A percentile compares a stretch with the other conserved stretches of the same genome.
Evolutionary conservation across 2,113 vertebrate genomes (phyloP).

Genomic region (Sphaerodactylus townsendi): DNA sequence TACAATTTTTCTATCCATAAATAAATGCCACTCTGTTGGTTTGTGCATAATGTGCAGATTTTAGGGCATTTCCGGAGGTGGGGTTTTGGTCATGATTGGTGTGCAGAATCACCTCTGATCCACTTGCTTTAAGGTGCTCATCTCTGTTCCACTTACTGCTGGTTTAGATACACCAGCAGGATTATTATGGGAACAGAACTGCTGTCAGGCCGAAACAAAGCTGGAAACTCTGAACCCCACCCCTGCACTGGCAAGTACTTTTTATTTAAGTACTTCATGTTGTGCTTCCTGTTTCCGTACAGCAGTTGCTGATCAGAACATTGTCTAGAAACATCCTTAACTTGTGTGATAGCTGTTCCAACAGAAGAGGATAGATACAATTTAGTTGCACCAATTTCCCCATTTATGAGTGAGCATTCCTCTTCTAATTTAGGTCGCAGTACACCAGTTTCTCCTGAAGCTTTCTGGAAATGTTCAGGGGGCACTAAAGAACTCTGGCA

Average conservation of each 20-base stretch:
- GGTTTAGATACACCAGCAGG: neutral
- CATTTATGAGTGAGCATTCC: neutral
- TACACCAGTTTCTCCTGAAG: neutral
- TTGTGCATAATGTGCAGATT: slow-evolving; percentile 23
- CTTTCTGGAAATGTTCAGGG: neutral
- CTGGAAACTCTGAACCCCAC: neutral
- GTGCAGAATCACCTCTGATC: neutral
- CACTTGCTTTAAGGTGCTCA: neutral
- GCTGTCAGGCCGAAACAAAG: neutral
- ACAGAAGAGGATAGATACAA: slow-evolving; percentile 54
- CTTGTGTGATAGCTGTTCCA: slow-evolving; percentile 1
- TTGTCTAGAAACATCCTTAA: neutral
- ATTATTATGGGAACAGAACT: neutral
- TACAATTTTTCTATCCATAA: slow-evolving; percentile 5
- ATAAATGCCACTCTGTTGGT: slow-evolving; percentile 14
- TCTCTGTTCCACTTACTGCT: neutral
- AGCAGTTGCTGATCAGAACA: neutral
- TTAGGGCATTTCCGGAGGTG: neutral
- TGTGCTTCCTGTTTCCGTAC: neutral
- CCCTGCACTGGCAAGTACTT: neutral
- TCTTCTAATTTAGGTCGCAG: neutral
- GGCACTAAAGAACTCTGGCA: neutral
- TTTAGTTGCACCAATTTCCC: slow-evolving; percentile 48
- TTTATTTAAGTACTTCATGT: neutral
- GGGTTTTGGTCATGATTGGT: neutral